Evolutionary conservation across 1,140 invertebrate species (phyloP).

Genomic region (Drosophila hydei): DNA sequence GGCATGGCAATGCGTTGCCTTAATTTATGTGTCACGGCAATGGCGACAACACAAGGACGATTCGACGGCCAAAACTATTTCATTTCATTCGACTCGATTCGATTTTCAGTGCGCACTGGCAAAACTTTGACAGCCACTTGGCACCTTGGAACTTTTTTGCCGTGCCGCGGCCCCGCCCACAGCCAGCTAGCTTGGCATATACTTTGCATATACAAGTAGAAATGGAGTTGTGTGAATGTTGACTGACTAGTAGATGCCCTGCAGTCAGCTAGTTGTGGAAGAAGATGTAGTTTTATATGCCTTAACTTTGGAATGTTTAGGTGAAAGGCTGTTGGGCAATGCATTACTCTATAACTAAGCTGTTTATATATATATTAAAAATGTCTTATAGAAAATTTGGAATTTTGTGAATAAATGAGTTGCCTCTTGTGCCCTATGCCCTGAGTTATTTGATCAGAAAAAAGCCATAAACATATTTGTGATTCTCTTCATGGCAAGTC

Average conservation of each 20-base stretch:
- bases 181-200: not conserved
- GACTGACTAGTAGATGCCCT: not conserved
- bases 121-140: slow-evolving; percentile 80
- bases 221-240: not conserved
- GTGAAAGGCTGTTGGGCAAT: too few relatives aligned
- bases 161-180: not conserved
- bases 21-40: slow-evolving; percentile 72
- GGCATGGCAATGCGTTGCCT: slow-evolving; percentile 54
- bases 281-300: too few relatives aligned
- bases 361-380: too few relatives aligned
- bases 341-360: too few relatives aligned
- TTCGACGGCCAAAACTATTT: slow-evolving; percentile 21
- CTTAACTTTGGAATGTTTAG: too few relatives aligned
- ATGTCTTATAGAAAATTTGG: too few relatives aligned
- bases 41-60: slow-evolving; percentile 12
- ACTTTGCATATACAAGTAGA: slow-evolving; percentile 8
- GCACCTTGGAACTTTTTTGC: slow-evolving; percentile 73
- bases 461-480: too few relatives aligned
- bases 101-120: slow-evolving; percentile 53
- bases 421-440: too few relatives aligned
- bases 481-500: too few relatives aligned
- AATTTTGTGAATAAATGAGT: too few relatives aligned
- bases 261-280: too few relatives aligned
- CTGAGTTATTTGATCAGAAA: too few relatives aligned
- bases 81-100: slow-evolving; percentile 63